These are phyloP conservation scores for Montipora capitata DNA, from an alignment of 92 coral and sea anemone species.

Conservation along the genomic window DNA sequence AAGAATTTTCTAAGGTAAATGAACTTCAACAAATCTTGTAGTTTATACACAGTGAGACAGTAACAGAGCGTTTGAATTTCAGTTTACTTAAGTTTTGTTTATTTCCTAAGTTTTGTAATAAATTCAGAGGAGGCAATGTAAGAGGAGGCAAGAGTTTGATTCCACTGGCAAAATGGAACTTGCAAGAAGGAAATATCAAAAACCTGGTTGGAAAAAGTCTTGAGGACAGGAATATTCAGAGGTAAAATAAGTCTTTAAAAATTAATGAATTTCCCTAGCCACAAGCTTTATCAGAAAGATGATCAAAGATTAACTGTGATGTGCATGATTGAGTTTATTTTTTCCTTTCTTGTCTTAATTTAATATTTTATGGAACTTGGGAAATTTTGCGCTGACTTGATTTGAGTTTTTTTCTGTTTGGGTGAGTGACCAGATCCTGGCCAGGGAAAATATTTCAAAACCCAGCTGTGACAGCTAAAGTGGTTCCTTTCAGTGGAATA, in stretches of 20 bases:
- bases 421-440: slow-evolving; percentile 7
- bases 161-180: slow-evolving; percentile 41
- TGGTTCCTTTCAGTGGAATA: slow-evolving; percentile 43
- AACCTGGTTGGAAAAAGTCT: slow-evolving; percentile 33
- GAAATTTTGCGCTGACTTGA: slow-evolving; percentile 1
- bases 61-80: slow-evolving; percentile 37
- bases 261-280: slow-evolving; percentile 66
- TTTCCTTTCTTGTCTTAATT: slow-evolving; percentile 16
- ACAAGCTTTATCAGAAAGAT: slow-evolving; percentile 52
- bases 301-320: slow-evolving; percentile 44
- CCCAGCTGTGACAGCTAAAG: slow-evolving; percentile 34
- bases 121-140: slow-evolving; percentile 13
- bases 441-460: slow-evolving; percentile 14
- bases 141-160: slow-evolving; percentile 6
- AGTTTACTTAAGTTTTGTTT: slow-evolving; percentile 50
- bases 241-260: slow-evolving; percentile 73
- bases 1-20: slow-evolving; percentile 52
- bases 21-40: slow-evolving; percentile 22
- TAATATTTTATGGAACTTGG: slow-evolving; percentile 20
- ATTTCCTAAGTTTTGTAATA: slow-evolving; percentile 35
- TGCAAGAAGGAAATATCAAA: slow-evolving; percentile 29
- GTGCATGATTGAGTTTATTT: slow-evolving; percentile 36
- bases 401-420: background rate
- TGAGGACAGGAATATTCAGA: slow-evolving; percentile 23
- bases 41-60: slow-evolving; percentile 30